Evolutionary conservation across 2,888 invertebrate genomes (phyloP).

Genomic region (Isoperla grammatica): DNA sequence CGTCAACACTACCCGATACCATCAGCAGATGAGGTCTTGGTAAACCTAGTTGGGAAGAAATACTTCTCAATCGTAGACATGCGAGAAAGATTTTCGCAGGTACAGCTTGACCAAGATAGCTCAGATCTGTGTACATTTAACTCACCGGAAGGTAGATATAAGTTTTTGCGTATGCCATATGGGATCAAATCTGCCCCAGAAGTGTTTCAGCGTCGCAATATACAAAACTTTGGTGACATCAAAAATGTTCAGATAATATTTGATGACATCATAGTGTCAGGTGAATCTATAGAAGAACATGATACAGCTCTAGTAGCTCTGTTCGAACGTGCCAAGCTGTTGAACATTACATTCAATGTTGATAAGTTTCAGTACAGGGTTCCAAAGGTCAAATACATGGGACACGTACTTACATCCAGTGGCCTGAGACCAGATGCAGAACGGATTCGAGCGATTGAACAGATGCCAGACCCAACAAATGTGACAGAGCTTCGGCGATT

Average conservation of each 20-base stretch:
- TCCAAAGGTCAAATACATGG: slow-evolving; percentile 14
- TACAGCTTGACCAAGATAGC: slow-evolving; percentile 21
- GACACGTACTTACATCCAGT: slow-evolving; percentile 3
- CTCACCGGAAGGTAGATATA: slow-evolving; percentile 25
- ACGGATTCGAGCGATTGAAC: not conserved
- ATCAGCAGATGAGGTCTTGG: slow-evolving; percentile 30
- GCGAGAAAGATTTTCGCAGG: slow-evolving; percentile 24
- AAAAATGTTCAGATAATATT: slow-evolving; percentile 38
- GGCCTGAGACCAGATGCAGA: slow-evolving; percentile 2
- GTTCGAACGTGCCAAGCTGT: slow-evolving; percentile 11
- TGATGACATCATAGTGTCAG: slow-evolving; percentile 38
- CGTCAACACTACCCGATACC: slow-evolving; percentile 32
- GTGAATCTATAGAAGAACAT: slow-evolving; percentile 5
- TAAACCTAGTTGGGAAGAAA: not conserved
- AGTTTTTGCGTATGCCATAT: slow-evolving; percentile 24
- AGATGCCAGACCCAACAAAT: slow-evolving; percentile 29
- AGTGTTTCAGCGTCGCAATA: slow-evolving; percentile 29
- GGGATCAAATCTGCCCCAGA: slow-evolving; percentile 16
- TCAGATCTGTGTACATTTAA: slow-evolving; percentile 25
- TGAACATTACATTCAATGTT: slow-evolving; percentile 18
- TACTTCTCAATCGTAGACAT: slow-evolving; percentile 26
- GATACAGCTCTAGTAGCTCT: slow-evolving; percentile 12
- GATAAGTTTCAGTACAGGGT: slow-evolving; percentile 15
- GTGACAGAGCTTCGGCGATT: slow-evolving; percentile 35
- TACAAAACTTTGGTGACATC: slow-evolving; percentile 38